Conservation (phyloP, 2,113 vertebrate species). For the Sciurus niger region DNA sequence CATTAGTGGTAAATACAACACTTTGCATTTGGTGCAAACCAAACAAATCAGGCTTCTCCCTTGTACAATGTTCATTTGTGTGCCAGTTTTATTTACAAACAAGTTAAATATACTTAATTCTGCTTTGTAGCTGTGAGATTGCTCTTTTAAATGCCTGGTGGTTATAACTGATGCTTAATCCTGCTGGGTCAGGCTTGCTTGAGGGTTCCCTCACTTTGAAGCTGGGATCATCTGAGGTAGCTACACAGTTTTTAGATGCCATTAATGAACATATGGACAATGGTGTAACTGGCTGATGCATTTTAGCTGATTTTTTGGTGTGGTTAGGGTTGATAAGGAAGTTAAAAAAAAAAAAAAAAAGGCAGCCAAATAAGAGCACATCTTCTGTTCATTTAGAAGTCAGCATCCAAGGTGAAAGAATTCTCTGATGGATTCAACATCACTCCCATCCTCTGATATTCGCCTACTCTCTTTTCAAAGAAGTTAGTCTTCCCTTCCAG, state of each 20-base stretch:
- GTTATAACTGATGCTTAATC: not conserved
- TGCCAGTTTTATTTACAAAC: slow-evolving; percentile 86
- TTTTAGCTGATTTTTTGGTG: slow-evolving; percentile 21
- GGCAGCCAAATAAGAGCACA: no score
- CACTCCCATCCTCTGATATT: no score
- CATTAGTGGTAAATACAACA: no score
- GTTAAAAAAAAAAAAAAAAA: no score
- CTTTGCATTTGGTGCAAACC: no score
- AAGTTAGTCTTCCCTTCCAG: no score
- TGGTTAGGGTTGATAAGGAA: no score
- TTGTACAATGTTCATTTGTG: slow-evolving; percentile 59
- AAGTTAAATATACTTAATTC: slow-evolving; percentile 86
- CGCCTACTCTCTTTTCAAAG: no score
- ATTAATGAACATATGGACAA: slow-evolving; percentile 16
- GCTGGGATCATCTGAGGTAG: slow-evolving; percentile 63
- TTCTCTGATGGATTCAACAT: no score
- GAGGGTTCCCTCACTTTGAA: not conserved
- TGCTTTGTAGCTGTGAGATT: slow-evolving; percentile 80
- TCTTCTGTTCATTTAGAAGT: no score
- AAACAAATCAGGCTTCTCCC: no score
- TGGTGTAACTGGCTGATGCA: slow-evolving; percentile 60
- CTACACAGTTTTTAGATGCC: slow-evolving; percentile 68
- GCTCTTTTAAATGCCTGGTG: not conserved
- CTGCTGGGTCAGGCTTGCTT: not conserved
- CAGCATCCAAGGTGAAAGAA: no score